Evolutionary conservation across 2,113 vertebrate species (phyloP).

Genomic region (Anser cygnoides): DNA sequence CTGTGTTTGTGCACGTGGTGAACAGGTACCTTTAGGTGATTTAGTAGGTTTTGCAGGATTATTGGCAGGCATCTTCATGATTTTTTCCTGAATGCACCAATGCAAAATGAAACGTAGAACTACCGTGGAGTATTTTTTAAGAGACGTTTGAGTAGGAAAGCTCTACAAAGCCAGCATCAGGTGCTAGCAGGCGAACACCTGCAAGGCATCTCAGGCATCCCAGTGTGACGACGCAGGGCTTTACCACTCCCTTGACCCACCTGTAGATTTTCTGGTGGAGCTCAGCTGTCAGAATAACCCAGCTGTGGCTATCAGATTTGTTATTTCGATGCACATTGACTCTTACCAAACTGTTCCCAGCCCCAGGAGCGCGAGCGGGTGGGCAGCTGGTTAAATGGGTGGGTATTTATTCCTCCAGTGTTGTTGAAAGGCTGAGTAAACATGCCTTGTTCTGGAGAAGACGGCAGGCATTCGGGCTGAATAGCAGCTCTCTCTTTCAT

Average conservation of each 20-base stretch:
- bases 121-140: background rate
- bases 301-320: background rate
- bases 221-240: background rate
- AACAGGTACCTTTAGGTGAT: background rate
- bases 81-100: background rate
- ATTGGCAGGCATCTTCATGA: background rate
- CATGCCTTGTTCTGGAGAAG: background rate
- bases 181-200: background rate
- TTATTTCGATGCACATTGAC: background rate
- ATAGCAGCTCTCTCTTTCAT: background rate
- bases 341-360: background rate
- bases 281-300: background rate
- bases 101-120: background rate
- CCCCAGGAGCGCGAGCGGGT: background rate
- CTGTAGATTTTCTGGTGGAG: background rate
- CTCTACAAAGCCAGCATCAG: background rate
- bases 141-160: background rate
- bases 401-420: background rate
- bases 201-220: background rate
- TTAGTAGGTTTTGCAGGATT: background rate
- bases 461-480: constrained; percentile 4
- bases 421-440: constrained; percentile 31
- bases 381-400: background rate
- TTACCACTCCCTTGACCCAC: background rate
- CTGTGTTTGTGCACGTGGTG: background rate